Evolutionary conservation across 2,888 invertebrate genomes (phyloP).

Genomic region (Dione juno): DNA sequence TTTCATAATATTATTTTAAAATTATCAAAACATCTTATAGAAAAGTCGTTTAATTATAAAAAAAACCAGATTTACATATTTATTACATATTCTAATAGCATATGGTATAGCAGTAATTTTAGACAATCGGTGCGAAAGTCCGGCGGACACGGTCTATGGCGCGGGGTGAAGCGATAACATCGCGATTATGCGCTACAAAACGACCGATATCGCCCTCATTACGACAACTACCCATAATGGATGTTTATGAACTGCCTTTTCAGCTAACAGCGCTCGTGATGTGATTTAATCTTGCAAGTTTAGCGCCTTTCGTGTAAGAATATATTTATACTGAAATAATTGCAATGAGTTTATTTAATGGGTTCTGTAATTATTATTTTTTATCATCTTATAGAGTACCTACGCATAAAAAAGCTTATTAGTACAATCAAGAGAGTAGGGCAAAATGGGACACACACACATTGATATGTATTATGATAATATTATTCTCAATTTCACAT

Average conservation of each 20-base stretch:
- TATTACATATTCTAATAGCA: constrained; percentile 15
- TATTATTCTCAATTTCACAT: background rate
- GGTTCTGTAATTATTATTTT: background rate
- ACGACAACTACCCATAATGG: constrained; percentile 66
- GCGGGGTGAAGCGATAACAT: constrained; percentile 64
- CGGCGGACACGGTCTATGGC: constrained; percentile 61
- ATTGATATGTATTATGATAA: no score
- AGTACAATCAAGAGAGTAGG: no score
- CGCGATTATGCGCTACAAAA: constrained; percentile 81
- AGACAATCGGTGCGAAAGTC: constrained; percentile 51
- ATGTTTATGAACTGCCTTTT: constrained; percentile 54
- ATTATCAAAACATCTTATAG: no score
- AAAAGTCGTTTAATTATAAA: background rate
- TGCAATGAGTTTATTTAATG: constrained; percentile 12
- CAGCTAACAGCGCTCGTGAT: constrained; percentile 38
- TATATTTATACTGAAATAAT: constrained; percentile 24
- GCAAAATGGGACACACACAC: no score
- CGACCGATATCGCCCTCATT: constrained; percentile 74
- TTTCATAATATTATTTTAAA: no score
- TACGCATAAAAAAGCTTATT: no score
- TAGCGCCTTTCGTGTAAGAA: constrained; percentile 40
- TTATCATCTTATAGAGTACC: background rate
- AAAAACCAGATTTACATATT: constrained; percentile 13
- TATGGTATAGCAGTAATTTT: constrained; percentile 32
- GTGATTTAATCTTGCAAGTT: constrained; percentile 40